Evolutionary conservation across 2,888 invertebrate genomes (phyloP), one percentile per base, ranked within the genome.

Genomic region (Drosophila quinaria): DNA sequence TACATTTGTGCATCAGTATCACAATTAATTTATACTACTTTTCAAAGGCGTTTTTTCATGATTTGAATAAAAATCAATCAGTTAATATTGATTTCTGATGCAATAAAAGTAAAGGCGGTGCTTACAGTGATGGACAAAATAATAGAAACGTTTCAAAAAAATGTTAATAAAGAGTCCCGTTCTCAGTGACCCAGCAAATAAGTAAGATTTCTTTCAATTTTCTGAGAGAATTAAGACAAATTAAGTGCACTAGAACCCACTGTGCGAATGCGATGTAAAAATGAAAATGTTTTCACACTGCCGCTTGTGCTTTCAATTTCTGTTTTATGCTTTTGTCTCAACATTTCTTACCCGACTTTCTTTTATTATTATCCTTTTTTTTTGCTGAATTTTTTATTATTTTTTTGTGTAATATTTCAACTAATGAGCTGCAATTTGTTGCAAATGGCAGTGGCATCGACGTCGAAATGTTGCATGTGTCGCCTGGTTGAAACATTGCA

Each of bases 361-460:
- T 55, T 66, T 44, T 13, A 1, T 22, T 37, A 10, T 29, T 37
- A 33, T 15, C 13, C 33, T 25, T 46, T 25, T 15, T 15, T 41
- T 25, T 46, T 22, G 22, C 11, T 35, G 15, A 2, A 13, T 15
- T 44, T 29, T 15, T 46, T n/a, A 54, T 31, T 22, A 22, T 50
- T 33, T 17, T 35, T 15, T n/a, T 37, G 31, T 51, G 65, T 49
- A 69, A 80, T 72, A 72, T 72, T 71, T 71, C 69, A 80, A 72
- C 89, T 86, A 89, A 88, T 88, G 85, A 86, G 89, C 78, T 74
- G 85, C 84, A 83, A 88, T 86, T 86, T 87, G 87, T 74, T 74
- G 71, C 84, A 82, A 87, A 63, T 78, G 88, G 87, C 78, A 70
- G 80, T 62, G 37, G 65, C 42, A 15, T 56, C 42, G 19, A n/a